Evolutionary conservation across 2,113 vertebrate species (phyloP), one percentile per base, ranked within the genome.

Genomic region (Prochilodus magdalenae): DNA sequence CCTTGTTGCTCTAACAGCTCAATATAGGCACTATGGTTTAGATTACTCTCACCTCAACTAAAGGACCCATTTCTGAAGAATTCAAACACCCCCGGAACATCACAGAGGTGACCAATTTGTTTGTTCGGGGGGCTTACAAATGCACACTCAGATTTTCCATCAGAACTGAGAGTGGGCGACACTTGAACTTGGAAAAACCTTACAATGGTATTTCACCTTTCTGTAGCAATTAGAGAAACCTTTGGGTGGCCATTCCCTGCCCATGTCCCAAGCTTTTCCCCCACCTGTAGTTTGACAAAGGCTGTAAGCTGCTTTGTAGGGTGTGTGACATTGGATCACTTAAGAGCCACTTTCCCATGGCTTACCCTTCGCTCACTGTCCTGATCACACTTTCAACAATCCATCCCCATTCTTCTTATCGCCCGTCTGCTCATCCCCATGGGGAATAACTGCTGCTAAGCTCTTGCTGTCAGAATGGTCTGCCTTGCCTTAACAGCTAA

Each of bases 271-370:
- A 27, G 70, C 13, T 29, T 24, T 66, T 77, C 30, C 66, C 40
- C 14, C 65, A 40, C 53, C 27, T 11, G 26, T 51, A 14, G n/a
- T 13, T 22, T 72, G 78, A 86, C 89, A 91, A 90, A 87, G 79
- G 86, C 82, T 88, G 67, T 92, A 91, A 91, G 89, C 90, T 74
- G 84, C 89, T 92, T 92, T 90, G 79, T 85, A 84, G 81, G 83
- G 88, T 90, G 88, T 87, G 85, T 91, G 87, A 87, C 71, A 81
- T 84, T 86, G 84, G 87, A 86, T 87, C 88, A 87, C 79, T 86
- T 73, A 89, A 82, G 85, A 89, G 86, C 86, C 86, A 78, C 83
- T 88, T 89, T 88, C 85, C 79, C 57, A 73, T 83, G 33, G 84
- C 88, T 90, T 90, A 91, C 88, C 88, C 87, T 88, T 83, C 75